Percentiles rank a stretch among this genome's conserved stretches.
phyloP scores from a whole-genome alignment of 2,113 vertebrate genomes.

The Laticauda colubrina region DNA sequence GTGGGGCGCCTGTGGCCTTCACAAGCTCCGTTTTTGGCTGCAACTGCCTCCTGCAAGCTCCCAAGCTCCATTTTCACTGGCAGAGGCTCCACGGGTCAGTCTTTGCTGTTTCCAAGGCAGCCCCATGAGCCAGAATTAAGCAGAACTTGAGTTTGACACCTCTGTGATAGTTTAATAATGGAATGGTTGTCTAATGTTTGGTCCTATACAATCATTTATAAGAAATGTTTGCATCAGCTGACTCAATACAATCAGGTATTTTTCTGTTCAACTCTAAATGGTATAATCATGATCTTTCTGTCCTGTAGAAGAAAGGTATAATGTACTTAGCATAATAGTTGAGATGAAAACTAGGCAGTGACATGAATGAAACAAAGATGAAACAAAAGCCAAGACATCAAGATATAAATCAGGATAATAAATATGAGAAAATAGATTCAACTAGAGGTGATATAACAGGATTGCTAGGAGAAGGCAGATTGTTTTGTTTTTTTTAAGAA shows the following conservation, averaged over 20 bases:
- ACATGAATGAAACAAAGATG: neutral
- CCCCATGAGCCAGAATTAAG: too few relatives aligned
- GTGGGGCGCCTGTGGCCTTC: too few relatives aligned
- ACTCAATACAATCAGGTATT: neutral
- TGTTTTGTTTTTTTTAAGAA: too few relatives aligned
- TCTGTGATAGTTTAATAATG: too few relatives aligned
- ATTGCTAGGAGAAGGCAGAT: neutral
- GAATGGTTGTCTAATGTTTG: neutral
- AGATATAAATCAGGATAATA: neutral
- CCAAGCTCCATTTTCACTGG: too few relatives aligned
- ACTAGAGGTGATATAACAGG: neutral
- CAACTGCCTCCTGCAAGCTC: too few relatives aligned
- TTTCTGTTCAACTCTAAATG: neutral
- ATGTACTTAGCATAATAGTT: neutral
- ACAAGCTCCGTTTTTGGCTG: too few relatives aligned
- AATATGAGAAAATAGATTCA: neutral
- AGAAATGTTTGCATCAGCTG: neutral
- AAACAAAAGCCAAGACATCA: neutral
- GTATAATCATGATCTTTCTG: neutral
- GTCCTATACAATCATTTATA: neutral
- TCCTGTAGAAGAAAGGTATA: neutral
- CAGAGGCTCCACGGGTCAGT: too few relatives aligned
- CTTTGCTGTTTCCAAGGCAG: too few relatives aligned
- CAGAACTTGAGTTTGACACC: too few relatives aligned
- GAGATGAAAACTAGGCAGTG: neutral